phyloP scores from a whole-genome alignment of 2,888 invertebrate genomes.

The Spisula subtruncata region DNA sequence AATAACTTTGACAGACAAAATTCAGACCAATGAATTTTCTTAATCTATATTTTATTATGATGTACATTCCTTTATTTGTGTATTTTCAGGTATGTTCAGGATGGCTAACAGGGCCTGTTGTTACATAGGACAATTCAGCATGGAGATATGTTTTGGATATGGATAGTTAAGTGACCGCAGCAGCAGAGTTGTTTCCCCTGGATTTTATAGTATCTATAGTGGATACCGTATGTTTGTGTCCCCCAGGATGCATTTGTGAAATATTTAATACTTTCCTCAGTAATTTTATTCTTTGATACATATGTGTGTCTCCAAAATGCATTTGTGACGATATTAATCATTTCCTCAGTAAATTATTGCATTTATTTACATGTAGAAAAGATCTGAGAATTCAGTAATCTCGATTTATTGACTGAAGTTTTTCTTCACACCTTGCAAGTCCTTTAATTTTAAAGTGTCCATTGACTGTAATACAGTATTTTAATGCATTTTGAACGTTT shows the following conservation, averaged over 20 bases:
- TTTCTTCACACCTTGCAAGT: background rate
- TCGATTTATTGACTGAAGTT: background rate
- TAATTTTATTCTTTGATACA: background rate
- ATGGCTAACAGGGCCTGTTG: constrained; percentile 37
- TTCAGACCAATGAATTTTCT: no score
- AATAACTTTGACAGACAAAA: no score
- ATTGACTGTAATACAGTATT: background rate
- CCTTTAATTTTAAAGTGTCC: background rate
- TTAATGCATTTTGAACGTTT: constrained; percentile 6
- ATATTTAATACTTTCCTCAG: no score
- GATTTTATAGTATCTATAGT: no score
- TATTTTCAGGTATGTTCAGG: constrained; percentile 29
- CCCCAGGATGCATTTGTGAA: no score
- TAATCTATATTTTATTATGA: no score
- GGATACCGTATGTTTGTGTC: no score
- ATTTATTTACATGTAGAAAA: background rate
- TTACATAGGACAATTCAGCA: constrained; percentile 48
- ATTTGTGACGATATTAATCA: background rate
- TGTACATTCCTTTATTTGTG: background rate
- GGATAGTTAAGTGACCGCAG: constrained; percentile 48
- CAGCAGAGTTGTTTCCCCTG: background rate
- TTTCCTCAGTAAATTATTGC: constrained; percentile 1
- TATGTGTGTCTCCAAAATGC: background rate
- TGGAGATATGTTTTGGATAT: constrained; percentile 71
- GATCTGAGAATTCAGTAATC: background rate